Evolutionary conservation across 2,888 invertebrate genomes (phyloP).

Genomic region (Cerceris rybyensis): DNA sequence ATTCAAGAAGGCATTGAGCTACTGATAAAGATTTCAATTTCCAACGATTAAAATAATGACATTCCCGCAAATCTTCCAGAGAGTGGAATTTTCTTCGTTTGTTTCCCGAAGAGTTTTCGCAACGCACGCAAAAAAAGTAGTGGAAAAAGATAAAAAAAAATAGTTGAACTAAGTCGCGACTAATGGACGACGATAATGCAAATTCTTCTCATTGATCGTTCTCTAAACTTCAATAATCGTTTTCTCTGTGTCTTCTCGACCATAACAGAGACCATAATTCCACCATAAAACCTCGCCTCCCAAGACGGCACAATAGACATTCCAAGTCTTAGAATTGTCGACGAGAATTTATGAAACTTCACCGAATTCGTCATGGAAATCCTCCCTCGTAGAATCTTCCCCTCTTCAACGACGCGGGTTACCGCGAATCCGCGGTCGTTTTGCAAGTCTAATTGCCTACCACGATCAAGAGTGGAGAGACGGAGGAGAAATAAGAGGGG

Average conservation of each 20-base stretch:
- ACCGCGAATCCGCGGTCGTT: constrained; percentile 65
- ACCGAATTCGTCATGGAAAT: constrained; percentile 5
- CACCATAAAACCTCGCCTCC: no score
- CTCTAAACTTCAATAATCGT: no score
- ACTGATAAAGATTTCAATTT: constrained; percentile 15
- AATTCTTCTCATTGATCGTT: no score
- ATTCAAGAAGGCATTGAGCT: constrained; percentile 1
- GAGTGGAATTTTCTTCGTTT: no score
- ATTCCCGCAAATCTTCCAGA: background rate
- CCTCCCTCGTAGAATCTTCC: background rate
- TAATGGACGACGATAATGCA: no score
- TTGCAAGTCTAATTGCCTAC: constrained; percentile 77
- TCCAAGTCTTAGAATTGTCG: background rate
- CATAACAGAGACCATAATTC: no score
- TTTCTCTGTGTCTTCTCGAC: no score
- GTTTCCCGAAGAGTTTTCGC: no score
- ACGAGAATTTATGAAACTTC: background rate
- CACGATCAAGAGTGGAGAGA: constrained; percentile 60
- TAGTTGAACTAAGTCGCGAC: no score
- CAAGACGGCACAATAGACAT: no score
- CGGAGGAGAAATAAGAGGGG: constrained; percentile 10
- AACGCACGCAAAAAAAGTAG: no score
- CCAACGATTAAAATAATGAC: background rate
- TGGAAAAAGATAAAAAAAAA: no score
- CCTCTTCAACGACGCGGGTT: constrained; percentile 20